Base-by-base conservation (phyloP, 1,140 invertebrate genomes). In the Hylaeus volcanicus region DNA sequence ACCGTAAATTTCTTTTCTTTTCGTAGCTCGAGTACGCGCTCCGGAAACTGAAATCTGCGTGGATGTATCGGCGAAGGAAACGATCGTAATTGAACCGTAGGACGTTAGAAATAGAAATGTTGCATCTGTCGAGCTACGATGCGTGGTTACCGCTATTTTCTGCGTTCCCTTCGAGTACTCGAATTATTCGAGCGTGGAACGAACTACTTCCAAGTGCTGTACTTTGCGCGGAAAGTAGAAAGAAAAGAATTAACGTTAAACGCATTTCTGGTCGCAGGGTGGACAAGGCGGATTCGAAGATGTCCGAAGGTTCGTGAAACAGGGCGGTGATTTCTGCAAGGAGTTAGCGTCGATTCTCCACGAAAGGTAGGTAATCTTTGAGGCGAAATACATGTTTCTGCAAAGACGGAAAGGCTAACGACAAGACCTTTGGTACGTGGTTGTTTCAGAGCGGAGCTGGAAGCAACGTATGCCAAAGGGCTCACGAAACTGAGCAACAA, bases 261-360 rank as follows among this genome's bases (percentile, higher is more conserved):
- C 14, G 12, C 15, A 53, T 77, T 72, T 79, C 2, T 51, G 74
- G 74, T 90, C 95, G 94, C 94, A 98, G 98, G 97, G 95, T 83
- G 92, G 96, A 85, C 96, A 97, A 92, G 97, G 97, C 92, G 98
- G 98, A 14, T 99, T 99, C 92, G 98, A 98, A 89, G 98, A 99
- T 90, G 94, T 99, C 45, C 95, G 98, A 77, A 96, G 97, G 83
- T 98, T 98, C 90, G 96, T 99, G 80, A 98, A 98, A 92, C 97
- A 98, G 92, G 98, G 98, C 37, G 97, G 97, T 64, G 98, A 99
- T 91, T 98, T 99, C 89, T 98, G 97, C 93, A 98, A 98, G 90
- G 98, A 99, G 89, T 94, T 99, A 43, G 95, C 97, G 1, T 93
- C 95, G 58, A 97, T 99, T 86, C 93, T 99, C 75, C 97, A 98